phyloP scores from a whole-genome alignment of 2,113 vertebrate species.

The Leucopsar rothschildi region DNA sequence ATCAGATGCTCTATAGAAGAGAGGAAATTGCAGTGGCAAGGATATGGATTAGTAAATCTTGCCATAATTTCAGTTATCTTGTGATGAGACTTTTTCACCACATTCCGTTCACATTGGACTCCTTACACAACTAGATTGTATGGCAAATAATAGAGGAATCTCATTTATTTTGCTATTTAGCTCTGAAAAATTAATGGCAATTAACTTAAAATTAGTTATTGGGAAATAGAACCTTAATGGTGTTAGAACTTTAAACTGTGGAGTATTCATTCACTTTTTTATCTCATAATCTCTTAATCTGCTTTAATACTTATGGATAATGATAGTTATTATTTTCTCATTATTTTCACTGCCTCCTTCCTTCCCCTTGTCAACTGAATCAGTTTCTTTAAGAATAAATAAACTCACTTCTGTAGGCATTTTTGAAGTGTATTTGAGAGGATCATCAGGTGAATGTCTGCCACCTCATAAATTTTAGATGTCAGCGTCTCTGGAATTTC shows the following conservation, averaged over 20 bases:
- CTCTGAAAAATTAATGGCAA: constrained; percentile 61
- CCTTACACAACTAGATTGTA: not conserved
- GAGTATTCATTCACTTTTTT: not conserved
- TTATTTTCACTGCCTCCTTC: not conserved
- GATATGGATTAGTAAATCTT: not conserved
- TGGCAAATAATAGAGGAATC: not conserved
- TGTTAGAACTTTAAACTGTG: constrained; percentile 10
- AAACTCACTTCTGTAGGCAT: not conserved
- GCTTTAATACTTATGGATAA: constrained; percentile 31
- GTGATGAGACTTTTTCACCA: not conserved
- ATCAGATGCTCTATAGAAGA: not conserved
- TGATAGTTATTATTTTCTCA: constrained; percentile 16
- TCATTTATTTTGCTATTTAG: constrained; percentile 30
- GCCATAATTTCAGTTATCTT: not conserved
- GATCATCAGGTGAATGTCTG: not conserved
- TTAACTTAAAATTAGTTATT: constrained; percentile 61
- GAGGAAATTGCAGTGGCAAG: not conserved
- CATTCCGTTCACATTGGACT: not conserved
- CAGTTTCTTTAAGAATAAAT: constrained; percentile 34
- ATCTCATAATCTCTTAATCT: constrained; percentile 54
- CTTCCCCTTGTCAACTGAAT: not conserved
- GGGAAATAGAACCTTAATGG: constrained; percentile 41
- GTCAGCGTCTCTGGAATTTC: not conserved
- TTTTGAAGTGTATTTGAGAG: not conserved
- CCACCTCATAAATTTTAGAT: not conserved